These are phyloP conservation scores for Gobius niger DNA, from an alignment of 2,113 vertebrate genomes.

Conservation along the genomic window DNA sequence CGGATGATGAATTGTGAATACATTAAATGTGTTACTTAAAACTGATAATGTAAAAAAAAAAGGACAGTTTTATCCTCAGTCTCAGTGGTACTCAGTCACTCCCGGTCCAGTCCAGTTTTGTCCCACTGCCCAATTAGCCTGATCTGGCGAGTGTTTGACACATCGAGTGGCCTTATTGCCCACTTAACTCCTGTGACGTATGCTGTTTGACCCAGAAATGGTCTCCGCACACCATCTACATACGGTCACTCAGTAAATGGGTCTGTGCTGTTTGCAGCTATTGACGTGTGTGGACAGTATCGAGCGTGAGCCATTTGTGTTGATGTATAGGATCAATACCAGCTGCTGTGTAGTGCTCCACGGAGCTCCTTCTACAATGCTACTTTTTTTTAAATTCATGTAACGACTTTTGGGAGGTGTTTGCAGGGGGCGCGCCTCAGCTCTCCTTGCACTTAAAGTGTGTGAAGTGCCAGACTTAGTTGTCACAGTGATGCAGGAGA, in stretches of 20 bases:
- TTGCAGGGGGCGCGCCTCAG: not conserved
- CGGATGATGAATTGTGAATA: too few species aligned
- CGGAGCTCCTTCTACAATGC: not conserved
- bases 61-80: too few species aligned
- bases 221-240: constrained; percentile 14
- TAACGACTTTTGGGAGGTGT: not conserved
- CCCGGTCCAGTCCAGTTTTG: constrained; percentile 10
- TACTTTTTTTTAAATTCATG: not conserved
- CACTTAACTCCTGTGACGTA: constrained; percentile 38
- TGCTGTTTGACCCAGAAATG: constrained; percentile 63
- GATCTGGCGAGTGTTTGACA: constrained; percentile 33
- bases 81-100: not conserved
- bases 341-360: not conserved
- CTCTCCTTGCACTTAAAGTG: constrained; percentile 7
- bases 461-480: constrained; percentile 19
- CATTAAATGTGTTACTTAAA: too few species aligned
- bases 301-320: not conserved
- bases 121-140: constrained; percentile 32
- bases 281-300: constrained; percentile 19
- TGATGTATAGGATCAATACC: constrained; percentile 9
- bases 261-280: constrained; percentile 19
- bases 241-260: constrained; percentile 19
- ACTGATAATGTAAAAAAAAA: too few species aligned
- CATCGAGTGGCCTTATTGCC: constrained; percentile 68
- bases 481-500: constrained; percentile 23